Evolutionary conservation across 2,888 invertebrate species (phyloP).

Genomic region (Tipula confusa): DNA sequence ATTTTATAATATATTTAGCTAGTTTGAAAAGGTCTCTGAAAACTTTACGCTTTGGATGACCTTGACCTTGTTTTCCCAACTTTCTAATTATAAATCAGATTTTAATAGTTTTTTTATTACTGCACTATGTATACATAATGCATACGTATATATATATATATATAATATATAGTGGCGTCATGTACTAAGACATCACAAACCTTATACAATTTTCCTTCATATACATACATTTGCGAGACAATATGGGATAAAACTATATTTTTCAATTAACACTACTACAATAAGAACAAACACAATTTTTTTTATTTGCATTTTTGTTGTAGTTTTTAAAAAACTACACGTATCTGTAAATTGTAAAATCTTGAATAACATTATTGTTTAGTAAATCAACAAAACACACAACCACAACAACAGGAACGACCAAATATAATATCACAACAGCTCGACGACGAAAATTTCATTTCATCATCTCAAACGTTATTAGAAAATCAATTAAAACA

Average conservation of each 20-base stretch:
- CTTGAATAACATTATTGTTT: constrained; percentile 3
- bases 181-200: neutral
- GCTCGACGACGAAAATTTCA: constrained; percentile 7
- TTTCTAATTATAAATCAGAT: neutral
- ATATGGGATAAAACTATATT: neutral
- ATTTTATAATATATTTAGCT: neutral
- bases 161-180: neutral
- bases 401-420: neutral
- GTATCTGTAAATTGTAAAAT: neutral
- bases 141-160: neutral
- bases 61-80: constrained; percentile 12
- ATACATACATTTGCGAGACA: neutral
- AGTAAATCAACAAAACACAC: constrained; percentile 34
- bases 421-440: constrained; percentile 20
- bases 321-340: neutral
- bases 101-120: neutral
- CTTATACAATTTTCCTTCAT: neutral
- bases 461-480: constrained; percentile 33
- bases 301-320: neutral
- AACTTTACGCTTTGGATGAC: neutral
- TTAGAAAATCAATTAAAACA: constrained; percentile 36
- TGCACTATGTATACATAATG: neutral
- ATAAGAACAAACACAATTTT: neutral
- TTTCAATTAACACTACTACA: neutral
- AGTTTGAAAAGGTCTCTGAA: neutral